Conservation (phyloP, 2,888 invertebrate genomes). For the Eristalis tenax region DNA sequence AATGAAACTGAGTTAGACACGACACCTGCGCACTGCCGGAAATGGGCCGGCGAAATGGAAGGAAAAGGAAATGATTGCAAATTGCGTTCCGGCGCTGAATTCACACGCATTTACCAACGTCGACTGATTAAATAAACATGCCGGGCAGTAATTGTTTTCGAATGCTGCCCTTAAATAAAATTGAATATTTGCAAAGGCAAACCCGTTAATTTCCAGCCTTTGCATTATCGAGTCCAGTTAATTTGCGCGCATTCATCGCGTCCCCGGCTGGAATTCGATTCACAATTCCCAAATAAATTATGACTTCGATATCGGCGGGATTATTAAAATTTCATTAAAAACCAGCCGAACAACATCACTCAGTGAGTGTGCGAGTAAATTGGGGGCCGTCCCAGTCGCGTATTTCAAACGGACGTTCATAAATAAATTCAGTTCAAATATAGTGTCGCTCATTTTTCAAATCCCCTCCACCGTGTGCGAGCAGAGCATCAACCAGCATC, state of each 20-base stretch:
- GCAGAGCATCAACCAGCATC: background rate
- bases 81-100: too few species aligned
- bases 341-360: background rate
- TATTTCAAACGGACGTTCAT: background rate
- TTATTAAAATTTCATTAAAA: constrained; percentile 26
- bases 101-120: too few species aligned
- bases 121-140: too few species aligned
- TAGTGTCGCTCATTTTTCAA: constrained; percentile 24
- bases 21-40: too few species aligned
- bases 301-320: constrained; percentile 13
- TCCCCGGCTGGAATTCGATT: constrained; percentile 3
- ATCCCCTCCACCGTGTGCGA: background rate
- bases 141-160: too few species aligned
- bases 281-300: constrained; percentile 6
- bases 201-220: background rate
- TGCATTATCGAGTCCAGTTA: background rate
- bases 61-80: too few species aligned
- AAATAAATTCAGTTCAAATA: constrained; percentile 37
- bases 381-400: too few species aligned
- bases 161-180: too few species aligned
- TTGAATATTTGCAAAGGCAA: too few species aligned
- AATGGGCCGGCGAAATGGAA: too few species aligned
- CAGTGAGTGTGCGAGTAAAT: background rate
- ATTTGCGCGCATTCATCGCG: background rate
- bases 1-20: too few species aligned